A percentile compares a stretch with the other conserved stretches of the same genome.
phyloP scores from a whole-genome alignment of 2,888 invertebrate genomes.

The Malthinus seriepunctatus region DNA sequence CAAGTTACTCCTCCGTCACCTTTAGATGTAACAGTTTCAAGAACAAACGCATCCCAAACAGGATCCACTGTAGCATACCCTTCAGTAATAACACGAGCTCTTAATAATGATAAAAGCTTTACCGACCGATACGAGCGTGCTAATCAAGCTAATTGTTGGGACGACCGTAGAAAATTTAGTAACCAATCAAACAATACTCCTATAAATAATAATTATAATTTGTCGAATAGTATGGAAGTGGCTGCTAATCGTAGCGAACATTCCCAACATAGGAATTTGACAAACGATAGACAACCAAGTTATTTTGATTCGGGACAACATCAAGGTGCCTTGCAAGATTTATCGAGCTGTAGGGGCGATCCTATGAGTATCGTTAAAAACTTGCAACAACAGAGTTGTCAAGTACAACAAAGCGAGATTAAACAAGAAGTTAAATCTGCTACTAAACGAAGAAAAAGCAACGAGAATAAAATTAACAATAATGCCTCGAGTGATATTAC shows the following conservation, averaged over 20 bases:
- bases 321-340: conserved; percentile 68
- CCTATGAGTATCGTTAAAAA: conserved; percentile 79
- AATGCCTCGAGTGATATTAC: conserved; percentile 60
- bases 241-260: conserved; percentile 37
- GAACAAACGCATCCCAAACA: conserved; percentile 59
- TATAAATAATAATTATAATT: conserved; percentile 53
- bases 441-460: conserved; percentile 61
- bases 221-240: conserved; percentile 50
- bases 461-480: conserved; percentile 58
- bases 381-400: conserved; percentile 52
- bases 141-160: conserved; percentile 60
- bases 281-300: conserved; percentile 60
- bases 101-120: conserved; percentile 64
- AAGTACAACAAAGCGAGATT: conserved; percentile 45
- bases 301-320: conserved; percentile 68
- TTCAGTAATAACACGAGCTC: conserved; percentile 78
- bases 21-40: conserved; percentile 68
- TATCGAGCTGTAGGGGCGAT: conserved; percentile 74
- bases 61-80: conserved; percentile 72
- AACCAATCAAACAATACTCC: conserved; percentile 50
- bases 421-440: conserved; percentile 50
- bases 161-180: conserved; percentile 61
- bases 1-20: conserved; percentile 69
- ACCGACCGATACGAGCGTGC: conserved; percentile 60
- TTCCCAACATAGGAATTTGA: background rate